phyloP scores from a whole-genome alignment of 53 echinoderm and acorn worm species.

The Zoroaster sp. region DNA sequence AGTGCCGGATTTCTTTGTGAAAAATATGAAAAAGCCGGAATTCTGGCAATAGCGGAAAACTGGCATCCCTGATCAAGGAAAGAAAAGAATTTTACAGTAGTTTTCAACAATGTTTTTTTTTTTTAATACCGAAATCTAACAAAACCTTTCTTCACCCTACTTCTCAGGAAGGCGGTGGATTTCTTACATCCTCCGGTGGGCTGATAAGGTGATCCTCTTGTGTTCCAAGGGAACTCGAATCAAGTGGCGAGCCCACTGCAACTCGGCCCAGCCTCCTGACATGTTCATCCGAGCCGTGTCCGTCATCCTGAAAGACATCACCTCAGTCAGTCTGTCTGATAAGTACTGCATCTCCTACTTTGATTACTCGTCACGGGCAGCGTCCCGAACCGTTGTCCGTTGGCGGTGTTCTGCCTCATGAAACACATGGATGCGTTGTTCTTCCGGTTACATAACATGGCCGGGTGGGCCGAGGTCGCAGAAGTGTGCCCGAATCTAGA shows the following conservation, averaged over 20 bases:
- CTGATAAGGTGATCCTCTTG: slow-evolving; percentile 48
- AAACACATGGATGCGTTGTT: slow-evolving; percentile 56
- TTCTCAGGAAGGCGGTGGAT: slow-evolving; percentile 9
- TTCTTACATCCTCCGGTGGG: slow-evolving; percentile 3
- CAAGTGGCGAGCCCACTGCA: neutral
- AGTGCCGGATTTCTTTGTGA: no score
- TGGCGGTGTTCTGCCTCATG: slow-evolving; percentile 40
- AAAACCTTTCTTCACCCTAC: no score
- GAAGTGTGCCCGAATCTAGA: neutral
- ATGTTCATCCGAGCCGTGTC: slow-evolving; percentile 46
- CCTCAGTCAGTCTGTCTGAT: neutral
- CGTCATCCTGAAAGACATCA: neutral
- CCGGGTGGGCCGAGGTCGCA: neutral
- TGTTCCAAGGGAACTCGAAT: slow-evolving; percentile 3
- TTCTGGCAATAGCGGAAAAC: no score
- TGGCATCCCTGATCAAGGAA: no score
- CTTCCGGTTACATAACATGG: slow-evolving; percentile 48
- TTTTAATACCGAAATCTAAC: no score
- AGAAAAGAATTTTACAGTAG: no score
- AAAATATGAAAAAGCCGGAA: no score
- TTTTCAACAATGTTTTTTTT: no score
- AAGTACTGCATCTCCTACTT: slow-evolving; percentile 30
- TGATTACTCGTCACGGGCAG: slow-evolving; percentile 1
- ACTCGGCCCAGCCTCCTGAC: slow-evolving; percentile 50
- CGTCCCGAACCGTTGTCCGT: neutral